Percentiles rank a stretch among this genome's conserved stretches.
These are phyloP conservation scores for Hozukius guyotensis DNA, from an alignment of 2,797 vertebrate species.

Conservation along the genomic window DNA sequence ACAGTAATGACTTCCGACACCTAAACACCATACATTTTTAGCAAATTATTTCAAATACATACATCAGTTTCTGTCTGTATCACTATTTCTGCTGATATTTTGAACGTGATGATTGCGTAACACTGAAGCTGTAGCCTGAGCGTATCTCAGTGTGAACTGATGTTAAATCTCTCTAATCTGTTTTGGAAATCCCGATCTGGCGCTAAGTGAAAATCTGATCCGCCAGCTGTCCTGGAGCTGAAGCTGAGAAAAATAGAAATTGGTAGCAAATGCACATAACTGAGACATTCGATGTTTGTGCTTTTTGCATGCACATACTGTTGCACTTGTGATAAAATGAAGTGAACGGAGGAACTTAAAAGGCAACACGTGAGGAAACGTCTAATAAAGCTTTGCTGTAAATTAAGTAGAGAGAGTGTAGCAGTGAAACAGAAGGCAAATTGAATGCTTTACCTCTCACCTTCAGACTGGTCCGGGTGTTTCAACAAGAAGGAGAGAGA, in stretches of 20 bases:
- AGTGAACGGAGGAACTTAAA: too few relatives aligned
- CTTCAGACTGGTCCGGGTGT: too few relatives aligned
- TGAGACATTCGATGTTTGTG: too few relatives aligned
- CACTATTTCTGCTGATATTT: background rate
- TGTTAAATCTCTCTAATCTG: background rate
- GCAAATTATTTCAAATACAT: background rate
- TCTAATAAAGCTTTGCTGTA: too few relatives aligned
- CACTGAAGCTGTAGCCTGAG: background rate
- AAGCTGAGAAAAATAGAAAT: background rate
- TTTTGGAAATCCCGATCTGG: background rate
- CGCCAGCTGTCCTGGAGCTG: background rate
- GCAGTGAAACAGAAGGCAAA: too few relatives aligned
- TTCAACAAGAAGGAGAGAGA: too few relatives aligned
- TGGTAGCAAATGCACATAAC: too few relatives aligned
- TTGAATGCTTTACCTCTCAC: accelerated
- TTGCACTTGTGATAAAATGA: too few relatives aligned
- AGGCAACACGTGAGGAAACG: too few relatives aligned
- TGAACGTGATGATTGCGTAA: background rate
- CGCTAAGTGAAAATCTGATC: background rate
- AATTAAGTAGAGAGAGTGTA: too few relatives aligned
- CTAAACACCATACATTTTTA: too few relatives aligned
- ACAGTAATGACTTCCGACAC: background rate
- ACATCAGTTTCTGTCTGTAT: background rate
- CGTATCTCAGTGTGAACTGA: background rate
- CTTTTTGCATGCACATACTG: too few relatives aligned